A percentile compares a stretch with the other conserved stretches of the same genome.
Conservation (phyloP, 2,113 vertebrate genomes). For the Ceratotherium simum region DNA sequence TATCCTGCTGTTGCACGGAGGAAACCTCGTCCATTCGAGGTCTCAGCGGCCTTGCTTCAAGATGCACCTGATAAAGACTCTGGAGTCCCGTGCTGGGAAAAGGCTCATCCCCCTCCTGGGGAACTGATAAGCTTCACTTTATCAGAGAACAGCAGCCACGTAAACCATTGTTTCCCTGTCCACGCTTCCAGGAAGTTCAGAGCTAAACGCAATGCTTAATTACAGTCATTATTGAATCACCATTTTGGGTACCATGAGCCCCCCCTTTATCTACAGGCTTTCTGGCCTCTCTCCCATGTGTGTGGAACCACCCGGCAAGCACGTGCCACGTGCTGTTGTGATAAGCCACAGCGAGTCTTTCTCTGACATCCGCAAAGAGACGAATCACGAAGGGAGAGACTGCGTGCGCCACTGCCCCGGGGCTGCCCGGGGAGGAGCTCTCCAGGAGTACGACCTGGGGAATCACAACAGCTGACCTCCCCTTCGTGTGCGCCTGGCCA, state of each 20-base stretch:
- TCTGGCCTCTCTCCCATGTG: neutral
- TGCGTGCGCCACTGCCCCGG: accelerated
- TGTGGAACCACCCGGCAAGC: accelerated
- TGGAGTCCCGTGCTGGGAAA: neutral
- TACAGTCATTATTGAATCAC: accelerated
- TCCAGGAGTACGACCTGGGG: accelerated
- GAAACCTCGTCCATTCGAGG: accelerated
- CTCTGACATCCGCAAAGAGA: neutral
- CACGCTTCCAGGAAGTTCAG: neutral
- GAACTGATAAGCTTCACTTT: neutral
- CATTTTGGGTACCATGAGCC: accelerated
- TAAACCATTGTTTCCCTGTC: neutral
- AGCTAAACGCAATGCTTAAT: accelerated
- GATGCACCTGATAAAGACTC: neutral
- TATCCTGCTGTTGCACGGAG: accelerated
- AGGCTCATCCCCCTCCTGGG: accelerated
- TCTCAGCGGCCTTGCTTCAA: neutral
- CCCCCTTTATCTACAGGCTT: neutral
- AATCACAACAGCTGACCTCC: neutral
- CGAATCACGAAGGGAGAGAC: accelerated
- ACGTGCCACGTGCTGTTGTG: accelerated
- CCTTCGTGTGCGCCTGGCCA: accelerated
- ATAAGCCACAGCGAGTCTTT: accelerated
- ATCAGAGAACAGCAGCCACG: neutral
- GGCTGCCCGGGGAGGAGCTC: neutral